These are phyloP conservation scores for Rhopalosiphum padi DNA, from an alignment of 1,140 invertebrate species.

Conservation along the genomic window DNA sequence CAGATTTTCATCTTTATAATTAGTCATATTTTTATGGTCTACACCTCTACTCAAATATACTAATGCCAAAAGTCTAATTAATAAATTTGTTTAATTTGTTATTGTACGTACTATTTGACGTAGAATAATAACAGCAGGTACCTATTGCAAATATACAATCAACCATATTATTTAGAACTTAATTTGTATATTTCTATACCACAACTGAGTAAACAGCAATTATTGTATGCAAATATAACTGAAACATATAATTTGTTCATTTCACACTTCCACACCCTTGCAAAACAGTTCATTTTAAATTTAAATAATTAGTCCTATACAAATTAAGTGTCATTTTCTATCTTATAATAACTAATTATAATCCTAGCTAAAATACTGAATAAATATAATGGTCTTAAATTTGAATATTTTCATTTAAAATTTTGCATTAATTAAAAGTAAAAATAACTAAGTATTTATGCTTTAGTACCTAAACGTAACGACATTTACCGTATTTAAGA, in stretches of 20 bases:
- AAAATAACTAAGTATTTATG: neutral
- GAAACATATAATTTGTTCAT: neutral
- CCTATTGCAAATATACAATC: neutral
- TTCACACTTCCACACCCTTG: neutral
- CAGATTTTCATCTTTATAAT: neutral
- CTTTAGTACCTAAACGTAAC: neutral
- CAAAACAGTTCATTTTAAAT: neutral
- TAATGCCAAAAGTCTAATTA: neutral
- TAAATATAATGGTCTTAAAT: neutral
- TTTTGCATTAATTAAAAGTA: conserved; percentile 2
- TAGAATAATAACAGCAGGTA: neutral
- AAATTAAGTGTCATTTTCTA: conserved; percentile 4
- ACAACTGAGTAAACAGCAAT: neutral
- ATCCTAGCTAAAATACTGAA: neutral
- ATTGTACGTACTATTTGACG: neutral
- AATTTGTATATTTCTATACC: neutral
- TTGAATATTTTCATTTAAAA: conserved; percentile 3
- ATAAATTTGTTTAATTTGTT: neutral
- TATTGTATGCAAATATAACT: conserved; percentile 12
- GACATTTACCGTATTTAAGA: neutral
- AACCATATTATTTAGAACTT: neutral
- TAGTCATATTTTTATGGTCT: neutral
- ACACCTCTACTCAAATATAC: no score
- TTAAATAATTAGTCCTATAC: conserved; percentile 8
- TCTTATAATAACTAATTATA: conserved; percentile 15